Percentiles rank a stretch among this genome's conserved stretches.
phyloP scores from a whole-genome alignment of 1,140 invertebrate genomes.

The Acyrthosiphon pisum region DNA sequence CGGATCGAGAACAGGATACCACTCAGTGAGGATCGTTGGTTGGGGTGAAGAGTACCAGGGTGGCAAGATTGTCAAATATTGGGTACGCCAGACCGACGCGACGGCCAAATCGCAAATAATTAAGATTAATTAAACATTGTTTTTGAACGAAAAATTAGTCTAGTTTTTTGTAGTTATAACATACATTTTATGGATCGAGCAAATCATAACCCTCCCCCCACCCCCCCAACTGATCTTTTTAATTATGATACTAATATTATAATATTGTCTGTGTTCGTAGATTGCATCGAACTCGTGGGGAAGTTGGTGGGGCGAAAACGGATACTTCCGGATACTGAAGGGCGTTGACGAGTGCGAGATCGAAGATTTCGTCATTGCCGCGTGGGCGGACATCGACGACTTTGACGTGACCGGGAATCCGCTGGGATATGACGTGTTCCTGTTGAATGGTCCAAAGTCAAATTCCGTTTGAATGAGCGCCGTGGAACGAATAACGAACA shows the following conservation, averaged over 20 bases:
- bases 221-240: neutral
- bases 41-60: slow-evolving; percentile 80
- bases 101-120: too few species aligned
- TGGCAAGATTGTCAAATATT: slow-evolving; percentile 75
- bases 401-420: slow-evolving; percentile 8
- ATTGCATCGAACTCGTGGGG: slow-evolving; percentile 93
- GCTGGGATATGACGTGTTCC: slow-evolving; percentile 31
- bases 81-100: slow-evolving; percentile 69
- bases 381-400: slow-evolving; percentile 67
- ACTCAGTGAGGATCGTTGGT: slow-evolving; percentile 89
- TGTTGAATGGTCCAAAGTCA: neutral
- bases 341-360: slow-evolving; percentile 86
- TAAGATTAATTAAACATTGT: neutral
- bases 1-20: slow-evolving; percentile 73
- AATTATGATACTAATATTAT: neutral
- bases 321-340: slow-evolving; percentile 80
- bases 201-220: too few species aligned
- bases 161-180: too few species aligned
- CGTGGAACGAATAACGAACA: too few species aligned
- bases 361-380: slow-evolving; percentile 81
- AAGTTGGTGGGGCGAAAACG: slow-evolving; percentile 83
- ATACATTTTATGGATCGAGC: too few species aligned
- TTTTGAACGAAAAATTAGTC: too few species aligned
- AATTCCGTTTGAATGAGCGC: neutral
- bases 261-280: slow-evolving; percentile 65